These are phyloP conservation scores for Acanthopleura granulata DNA, from an alignment of 2,888 invertebrate species.

Conservation along the genomic window DNA sequence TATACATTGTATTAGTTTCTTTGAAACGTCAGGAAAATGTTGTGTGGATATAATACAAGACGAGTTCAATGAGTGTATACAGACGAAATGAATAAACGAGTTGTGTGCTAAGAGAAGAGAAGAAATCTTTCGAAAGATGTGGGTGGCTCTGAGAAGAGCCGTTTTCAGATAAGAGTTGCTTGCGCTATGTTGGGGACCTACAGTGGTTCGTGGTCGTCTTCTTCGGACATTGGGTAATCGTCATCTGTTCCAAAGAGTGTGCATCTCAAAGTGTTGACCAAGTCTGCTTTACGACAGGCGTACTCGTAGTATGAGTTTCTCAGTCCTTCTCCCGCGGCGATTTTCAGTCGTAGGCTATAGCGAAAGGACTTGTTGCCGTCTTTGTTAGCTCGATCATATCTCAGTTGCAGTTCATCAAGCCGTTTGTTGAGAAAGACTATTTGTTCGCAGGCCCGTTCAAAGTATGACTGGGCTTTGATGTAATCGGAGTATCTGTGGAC, in stretches of 20 bases:
- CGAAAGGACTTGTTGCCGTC: background rate
- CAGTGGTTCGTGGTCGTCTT: background rate
- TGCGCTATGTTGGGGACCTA: too few relatives aligned
- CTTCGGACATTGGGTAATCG: background rate
- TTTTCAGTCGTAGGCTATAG: background rate
- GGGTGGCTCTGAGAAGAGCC: constrained; percentile 8
- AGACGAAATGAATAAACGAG: too few relatives aligned
- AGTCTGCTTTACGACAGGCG: background rate
- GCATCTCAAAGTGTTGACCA: background rate
- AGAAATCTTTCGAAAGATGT: too few relatives aligned
- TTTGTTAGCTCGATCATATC: background rate
- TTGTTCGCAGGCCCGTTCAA: background rate
- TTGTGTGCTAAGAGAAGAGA: too few relatives aligned
- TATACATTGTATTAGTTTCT: too few relatives aligned
- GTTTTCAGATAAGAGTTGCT: background rate
- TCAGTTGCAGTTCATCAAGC: background rate
- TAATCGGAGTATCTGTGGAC: background rate
- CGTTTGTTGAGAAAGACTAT: background rate
- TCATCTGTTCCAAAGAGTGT: background rate
- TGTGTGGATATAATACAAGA: too few relatives aligned
- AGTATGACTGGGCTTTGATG: background rate
- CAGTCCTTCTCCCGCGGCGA: background rate
- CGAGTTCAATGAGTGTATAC: too few relatives aligned
- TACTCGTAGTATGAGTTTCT: background rate
- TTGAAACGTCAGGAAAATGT: too few relatives aligned